Base-by-base conservation (phyloP, 1,140 invertebrate genomes). In the Alviniconcha marisindica region DNA sequence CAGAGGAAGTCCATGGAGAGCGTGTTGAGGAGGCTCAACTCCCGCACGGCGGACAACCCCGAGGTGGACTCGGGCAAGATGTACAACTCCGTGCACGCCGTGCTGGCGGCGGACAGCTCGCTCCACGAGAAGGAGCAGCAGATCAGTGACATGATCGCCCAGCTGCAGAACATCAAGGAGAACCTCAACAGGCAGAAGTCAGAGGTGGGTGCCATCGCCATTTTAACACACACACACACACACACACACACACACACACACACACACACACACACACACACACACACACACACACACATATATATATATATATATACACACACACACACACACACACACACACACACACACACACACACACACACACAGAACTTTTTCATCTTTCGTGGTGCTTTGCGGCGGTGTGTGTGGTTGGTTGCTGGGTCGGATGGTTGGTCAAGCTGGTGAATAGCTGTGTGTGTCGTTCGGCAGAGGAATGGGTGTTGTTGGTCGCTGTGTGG, bases 131-230 rank as follows among this genome's bases (percentile, higher is more conserved):
- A 92, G 76, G 96, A 97, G 87, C 94, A 96, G 66, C 95, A 95
- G 88, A 94, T 97, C 1, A 96, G 96, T 2, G 96, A 97, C 90
- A 96, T 97, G 95, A 97, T 97, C 76, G 92, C 96, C 12, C 96
- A 97, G 87, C 94, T 97, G 77, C 96, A 97, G 92, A 95, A 96
- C 94, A 94, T 97, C 21, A 94, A 96, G 85, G 96, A 97, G 87
- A 96, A 96, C 91, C 93, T 97, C 71, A 88, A 96, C 42, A 94
- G 95, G 28, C 96, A 97, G 89, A 91, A 94, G 60, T 69, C 66
- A 77, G 87, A 89, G 88, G 89, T 90, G 76, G 71, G 60, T 80
- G 28, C 48, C 77, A 18, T 24, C 33, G 2, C 1, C 40, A 28
- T 42, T 31, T 44, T 51, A 15, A 31, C 14, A 1, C 31, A 14